A percentile compares a stretch with the other conserved stretches of the same genome.
phyloP scores from a whole-genome alignment of 1,140 invertebrate genomes.

The Tetramorium simillimum region DNA sequence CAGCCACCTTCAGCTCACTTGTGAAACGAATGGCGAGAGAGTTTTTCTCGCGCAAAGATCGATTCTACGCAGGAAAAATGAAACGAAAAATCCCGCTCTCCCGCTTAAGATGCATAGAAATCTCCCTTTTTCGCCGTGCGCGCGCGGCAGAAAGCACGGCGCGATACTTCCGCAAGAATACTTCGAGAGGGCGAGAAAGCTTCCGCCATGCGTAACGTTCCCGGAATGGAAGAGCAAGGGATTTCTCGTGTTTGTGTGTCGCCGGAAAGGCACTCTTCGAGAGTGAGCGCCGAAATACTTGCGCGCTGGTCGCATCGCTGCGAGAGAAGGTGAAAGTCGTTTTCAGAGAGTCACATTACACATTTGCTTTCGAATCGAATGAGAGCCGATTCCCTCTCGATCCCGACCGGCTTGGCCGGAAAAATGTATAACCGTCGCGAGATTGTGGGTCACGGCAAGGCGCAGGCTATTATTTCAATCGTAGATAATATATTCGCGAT shows the following conservation, averaged over 20 bases:
- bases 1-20: constrained; percentile 10
- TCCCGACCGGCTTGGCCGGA: constrained; percentile 12
- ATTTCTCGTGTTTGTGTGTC: not conserved
- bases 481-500: not conserved
- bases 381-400: constrained; percentile 31
- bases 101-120: constrained; percentile 40
- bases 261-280: not conserved
- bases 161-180: not conserved
- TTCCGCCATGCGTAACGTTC: not conserved
- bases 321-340: constrained; percentile 69
- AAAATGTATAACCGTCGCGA: constrained; percentile 22
- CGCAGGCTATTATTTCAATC: not conserved
- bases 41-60: constrained; percentile 42
- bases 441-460: constrained; percentile 43
- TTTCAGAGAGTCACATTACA: constrained; percentile 46
- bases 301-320: not conserved
- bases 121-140: not conserved
- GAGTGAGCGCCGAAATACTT: constrained; percentile 10
- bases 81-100: constrained; percentile 17
- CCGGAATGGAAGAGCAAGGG: constrained; percentile 25
- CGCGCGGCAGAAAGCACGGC: not conserved
- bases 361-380: constrained; percentile 44
- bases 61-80: constrained; percentile 44
- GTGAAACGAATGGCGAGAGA: constrained; percentile 49
- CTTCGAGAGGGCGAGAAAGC: constrained; percentile 8